Conservation (phyloP, 2,113 vertebrate genomes). For the Ictalurus punctatus region DNA sequence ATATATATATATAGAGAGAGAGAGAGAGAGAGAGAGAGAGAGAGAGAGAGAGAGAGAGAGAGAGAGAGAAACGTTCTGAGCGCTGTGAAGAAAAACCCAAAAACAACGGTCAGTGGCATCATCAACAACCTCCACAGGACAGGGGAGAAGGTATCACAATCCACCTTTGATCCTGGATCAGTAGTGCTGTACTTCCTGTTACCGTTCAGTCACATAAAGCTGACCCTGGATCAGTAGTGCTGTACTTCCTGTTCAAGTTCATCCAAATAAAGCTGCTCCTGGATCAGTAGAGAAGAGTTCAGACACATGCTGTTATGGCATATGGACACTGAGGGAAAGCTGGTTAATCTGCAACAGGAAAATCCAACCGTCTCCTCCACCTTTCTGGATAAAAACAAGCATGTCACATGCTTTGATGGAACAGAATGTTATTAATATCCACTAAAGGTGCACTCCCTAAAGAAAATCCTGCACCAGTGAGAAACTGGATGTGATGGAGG, state of each 20-base stretch:
- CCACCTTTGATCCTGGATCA: neutral
- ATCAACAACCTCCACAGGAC: neutral
- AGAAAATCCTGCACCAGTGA: neutral
- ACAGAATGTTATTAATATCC: slow-evolving; percentile 13
- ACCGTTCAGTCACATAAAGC: neutral
- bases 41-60: too few relatives aligned
- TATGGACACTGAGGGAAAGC: slow-evolving; percentile 76
- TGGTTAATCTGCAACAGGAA: slow-evolving; percentile 76
- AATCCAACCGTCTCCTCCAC: slow-evolving; percentile 66
- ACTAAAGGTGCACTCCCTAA: neutral
- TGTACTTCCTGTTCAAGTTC: neutral
- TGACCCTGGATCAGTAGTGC: neutral
- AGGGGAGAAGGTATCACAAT: neutral
- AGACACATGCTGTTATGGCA: slow-evolving; percentile 71
- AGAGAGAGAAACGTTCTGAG: neutral
- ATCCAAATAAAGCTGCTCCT: neutral
- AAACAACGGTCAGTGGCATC: neutral
- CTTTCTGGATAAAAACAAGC: slow-evolving; percentile 70
- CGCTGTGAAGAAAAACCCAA: neutral
- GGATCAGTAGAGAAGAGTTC: neutral
- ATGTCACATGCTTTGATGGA: slow-evolving; percentile 68
- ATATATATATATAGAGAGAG: too few relatives aligned
- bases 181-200: neutral
- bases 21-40: too few relatives aligned
- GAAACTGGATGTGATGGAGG: neutral